Evolutionary conservation across 2,888 invertebrate species (phyloP).

Genomic region (Campaea margaritaria): DNA sequence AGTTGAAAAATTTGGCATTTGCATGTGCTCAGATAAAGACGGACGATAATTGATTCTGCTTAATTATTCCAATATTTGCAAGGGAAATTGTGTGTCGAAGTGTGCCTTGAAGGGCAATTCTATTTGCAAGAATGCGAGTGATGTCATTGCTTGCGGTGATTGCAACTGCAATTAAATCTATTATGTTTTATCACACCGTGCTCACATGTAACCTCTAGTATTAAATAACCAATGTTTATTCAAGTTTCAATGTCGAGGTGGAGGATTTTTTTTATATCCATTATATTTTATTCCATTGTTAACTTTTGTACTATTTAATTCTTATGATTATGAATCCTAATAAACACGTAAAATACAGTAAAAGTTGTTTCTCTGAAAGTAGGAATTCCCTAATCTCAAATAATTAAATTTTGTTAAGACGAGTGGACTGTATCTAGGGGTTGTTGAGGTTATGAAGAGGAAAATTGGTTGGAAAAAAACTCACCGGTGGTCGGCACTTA

Average conservation of each 20-base stretch:
- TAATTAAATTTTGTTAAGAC: too few species aligned
- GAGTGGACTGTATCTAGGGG: too few species aligned
- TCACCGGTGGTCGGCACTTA: too few species aligned
- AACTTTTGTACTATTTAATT: neutral
- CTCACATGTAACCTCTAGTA: slow-evolving; percentile 6
- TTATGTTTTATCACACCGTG: slow-evolving; percentile 20
- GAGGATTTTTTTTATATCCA: neutral
- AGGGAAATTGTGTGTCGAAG: too few species aligned
- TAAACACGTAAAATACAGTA: too few species aligned
- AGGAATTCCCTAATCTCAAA: too few species aligned
- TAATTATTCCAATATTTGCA: neutral
- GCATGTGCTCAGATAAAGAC: neutral
- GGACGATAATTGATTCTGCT: neutral
- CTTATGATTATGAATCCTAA: too few species aligned
- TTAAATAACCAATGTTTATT: slow-evolving; percentile 16
- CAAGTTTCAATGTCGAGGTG: slow-evolving; percentile 13
- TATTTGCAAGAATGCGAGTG: too few species aligned
- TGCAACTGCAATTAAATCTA: slow-evolving; percentile 17
- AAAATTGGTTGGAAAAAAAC: too few species aligned
- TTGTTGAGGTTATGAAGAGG: too few species aligned
- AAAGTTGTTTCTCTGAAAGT: too few species aligned
- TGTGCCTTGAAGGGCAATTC: too few species aligned
- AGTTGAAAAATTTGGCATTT: neutral
- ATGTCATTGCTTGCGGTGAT: neutral
- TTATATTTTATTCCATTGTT: neutral